A percentile compares a stretch with the other conserved stretches of the same genome.
Evolutionary conservation across 2,888 invertebrate genomes (phyloP).

Genomic region (Thereva nobilitata): DNA sequence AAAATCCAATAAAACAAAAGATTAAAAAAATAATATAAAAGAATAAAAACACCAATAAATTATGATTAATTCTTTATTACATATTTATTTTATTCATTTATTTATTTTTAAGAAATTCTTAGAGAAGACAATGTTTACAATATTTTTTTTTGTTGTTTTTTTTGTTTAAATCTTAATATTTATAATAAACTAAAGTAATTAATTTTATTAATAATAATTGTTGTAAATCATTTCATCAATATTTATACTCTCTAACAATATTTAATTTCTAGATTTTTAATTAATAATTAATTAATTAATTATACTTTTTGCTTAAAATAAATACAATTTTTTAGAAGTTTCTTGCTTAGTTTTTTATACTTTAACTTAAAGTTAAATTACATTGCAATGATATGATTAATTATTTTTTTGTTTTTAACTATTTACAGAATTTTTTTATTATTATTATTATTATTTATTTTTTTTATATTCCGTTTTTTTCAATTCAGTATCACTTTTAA

Average conservation of each 20-base stretch:
- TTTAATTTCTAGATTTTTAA: too few relatives aligned
- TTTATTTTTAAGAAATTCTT: constrained; percentile 71
- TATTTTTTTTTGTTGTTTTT: constrained; percentile 3
- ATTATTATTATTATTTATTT: constrained; percentile 31
- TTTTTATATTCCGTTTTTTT: constrained; percentile 26
- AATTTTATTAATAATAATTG: not conserved
- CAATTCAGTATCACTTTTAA: constrained; percentile 34
- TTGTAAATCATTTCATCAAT: too few relatives aligned
- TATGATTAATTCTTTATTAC: constrained; percentile 56
- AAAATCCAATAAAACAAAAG: too few relatives aligned
- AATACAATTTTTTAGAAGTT: too few relatives aligned
- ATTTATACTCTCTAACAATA: too few relatives aligned
- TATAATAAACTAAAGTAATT: constrained; percentile 10
- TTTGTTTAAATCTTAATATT: constrained; percentile 16
- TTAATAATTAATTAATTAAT: too few relatives aligned
- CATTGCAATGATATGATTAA: constrained; percentile 28
- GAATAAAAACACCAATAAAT: not conserved
- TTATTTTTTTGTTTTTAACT: constrained; percentile 8
- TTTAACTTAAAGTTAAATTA: not conserved
- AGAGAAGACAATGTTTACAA: constrained; percentile 68
- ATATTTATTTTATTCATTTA: constrained; percentile 61
- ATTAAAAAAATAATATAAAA: too few relatives aligned
- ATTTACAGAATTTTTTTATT: not conserved
- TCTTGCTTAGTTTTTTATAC: too few relatives aligned
- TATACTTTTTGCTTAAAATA: too few relatives aligned